Conservation (phyloP, 1,140 invertebrate species). For the Papilio dardanus region DNA sequence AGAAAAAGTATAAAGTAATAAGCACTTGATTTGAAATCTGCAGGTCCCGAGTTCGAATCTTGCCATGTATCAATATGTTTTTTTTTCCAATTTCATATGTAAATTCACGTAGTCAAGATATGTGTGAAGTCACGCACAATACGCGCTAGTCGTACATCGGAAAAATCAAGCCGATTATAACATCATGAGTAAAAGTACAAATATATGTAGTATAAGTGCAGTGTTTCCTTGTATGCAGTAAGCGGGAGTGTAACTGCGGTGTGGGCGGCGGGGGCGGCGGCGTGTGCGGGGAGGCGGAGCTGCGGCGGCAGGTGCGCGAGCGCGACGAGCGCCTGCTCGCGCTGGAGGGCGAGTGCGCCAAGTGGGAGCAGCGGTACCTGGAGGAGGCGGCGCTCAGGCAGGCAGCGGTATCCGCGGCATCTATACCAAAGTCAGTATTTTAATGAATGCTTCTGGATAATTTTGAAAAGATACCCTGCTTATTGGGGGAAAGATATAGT, state of each 20-base stretch:
- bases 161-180: too few relatives aligned
- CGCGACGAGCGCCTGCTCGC: constrained; percentile 92
- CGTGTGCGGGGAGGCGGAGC: constrained; percentile 85
- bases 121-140: too few relatives aligned
- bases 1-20: constrained; percentile 48
- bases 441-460: too few relatives aligned
- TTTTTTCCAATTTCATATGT: too few relatives aligned
- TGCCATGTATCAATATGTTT: too few relatives aligned
- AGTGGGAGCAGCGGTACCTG: constrained; percentile 94
- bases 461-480: too few relatives aligned
- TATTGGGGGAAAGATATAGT: too few relatives aligned
- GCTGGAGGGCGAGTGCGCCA: constrained; percentile 91
- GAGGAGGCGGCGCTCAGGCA: constrained; percentile 93
- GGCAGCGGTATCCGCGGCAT: constrained; percentile 92
- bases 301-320: constrained; percentile 87
- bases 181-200: too few relatives aligned
- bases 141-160: too few relatives aligned
- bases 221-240: constrained; percentile 42
- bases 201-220: neutral
- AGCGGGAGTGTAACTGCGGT: constrained; percentile 65
- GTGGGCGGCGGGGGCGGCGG: constrained; percentile 76
- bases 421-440: constrained; percentile 88
- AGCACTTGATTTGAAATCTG: too few relatives aligned
- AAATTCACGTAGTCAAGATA: too few relatives aligned
- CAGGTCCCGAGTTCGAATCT: too few relatives aligned